Evolutionary conservation across 1,140 invertebrate species (phyloP).

Genomic region (Rhyacophila brunnea): DNA sequence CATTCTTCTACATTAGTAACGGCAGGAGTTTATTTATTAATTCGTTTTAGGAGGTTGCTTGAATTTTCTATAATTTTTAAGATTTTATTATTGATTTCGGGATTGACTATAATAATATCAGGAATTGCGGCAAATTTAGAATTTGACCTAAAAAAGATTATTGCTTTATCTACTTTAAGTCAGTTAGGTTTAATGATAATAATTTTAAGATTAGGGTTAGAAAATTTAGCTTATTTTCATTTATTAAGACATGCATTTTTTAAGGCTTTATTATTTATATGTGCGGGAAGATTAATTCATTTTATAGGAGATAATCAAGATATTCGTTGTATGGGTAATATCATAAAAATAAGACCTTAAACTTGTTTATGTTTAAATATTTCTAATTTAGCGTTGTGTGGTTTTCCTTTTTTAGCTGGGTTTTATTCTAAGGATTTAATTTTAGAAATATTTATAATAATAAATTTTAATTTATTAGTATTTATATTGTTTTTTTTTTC

Average conservation of each 20-base stretch:
- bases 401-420: conserved; percentile 59
- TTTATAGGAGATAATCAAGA: conserved; percentile 59
- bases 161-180: conserved; percentile 70
- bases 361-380: conserved; percentile 51
- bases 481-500: conserved; percentile 55
- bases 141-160: conserved; percentile 68
- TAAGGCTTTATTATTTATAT: conserved; percentile 65
- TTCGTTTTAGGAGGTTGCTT: conserved; percentile 59
- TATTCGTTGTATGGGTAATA: conserved; percentile 57
- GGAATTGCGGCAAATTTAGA: conserved; percentile 60
- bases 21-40: conserved; percentile 68
- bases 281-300: conserved; percentile 62
- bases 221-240: conserved; percentile 58
- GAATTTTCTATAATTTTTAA: conserved; percentile 38
- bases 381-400: conserved; percentile 55
- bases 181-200: conserved; percentile 67
- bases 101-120: conserved; percentile 61
- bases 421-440: conserved; percentile 69
- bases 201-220: conserved; percentile 45
- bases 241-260: conserved; percentile 63
- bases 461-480: conserved; percentile 52
- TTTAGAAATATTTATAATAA: conserved; percentile 54
- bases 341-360: conserved; percentile 47
- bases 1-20: conserved; percentile 75
- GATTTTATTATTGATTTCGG: conserved; percentile 50